phyloP scores from a whole-genome alignment of 2,113 vertebrate genomes.

The Calonectris borealis region DNA sequence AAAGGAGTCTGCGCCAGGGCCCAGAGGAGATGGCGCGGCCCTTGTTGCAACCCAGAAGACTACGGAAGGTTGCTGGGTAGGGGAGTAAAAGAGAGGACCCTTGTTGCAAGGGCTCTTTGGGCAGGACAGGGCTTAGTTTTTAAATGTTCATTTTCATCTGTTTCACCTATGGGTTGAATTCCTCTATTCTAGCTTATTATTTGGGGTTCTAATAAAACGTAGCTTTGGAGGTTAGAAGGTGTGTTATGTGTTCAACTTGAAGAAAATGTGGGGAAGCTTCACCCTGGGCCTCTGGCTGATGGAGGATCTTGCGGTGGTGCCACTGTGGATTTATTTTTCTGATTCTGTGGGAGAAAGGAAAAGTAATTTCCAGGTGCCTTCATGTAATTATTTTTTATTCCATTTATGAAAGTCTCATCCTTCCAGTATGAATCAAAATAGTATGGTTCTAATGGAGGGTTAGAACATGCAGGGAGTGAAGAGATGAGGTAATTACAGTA shows the following conservation, averaged over 20 bases:
- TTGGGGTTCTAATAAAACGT: not conserved
- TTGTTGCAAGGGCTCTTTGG: not conserved
- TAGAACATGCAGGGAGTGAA: not conserved
- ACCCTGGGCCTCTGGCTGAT: not conserved
- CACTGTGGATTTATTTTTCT: not conserved
- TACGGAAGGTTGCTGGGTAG: not conserved
- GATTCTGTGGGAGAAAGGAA: not conserved
- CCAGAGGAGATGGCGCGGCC: fast-evolving
- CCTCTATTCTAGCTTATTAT: not conserved
- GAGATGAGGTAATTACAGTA: not conserved
- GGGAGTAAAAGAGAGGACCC: not conserved
- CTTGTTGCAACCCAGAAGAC: not conserved
- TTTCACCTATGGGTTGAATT: not conserved
- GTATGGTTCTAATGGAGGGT: not conserved
- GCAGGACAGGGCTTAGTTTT: not conserved
- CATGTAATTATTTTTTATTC: not conserved
- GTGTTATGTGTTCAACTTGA: not conserved
- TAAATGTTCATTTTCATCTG: not conserved
- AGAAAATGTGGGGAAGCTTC: not conserved
- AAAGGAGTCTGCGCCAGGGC: not conserved
- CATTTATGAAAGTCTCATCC: not conserved
- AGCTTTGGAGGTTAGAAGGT: not conserved
- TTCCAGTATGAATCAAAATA: not conserved
- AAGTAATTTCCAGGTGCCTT: not conserved
- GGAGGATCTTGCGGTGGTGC: not conserved